A percentile compares a stretch with the other conserved stretches of the same genome.
phyloP scores from a whole-genome alignment of 2,888 invertebrate genomes.

The Megamerina dolium region DNA sequence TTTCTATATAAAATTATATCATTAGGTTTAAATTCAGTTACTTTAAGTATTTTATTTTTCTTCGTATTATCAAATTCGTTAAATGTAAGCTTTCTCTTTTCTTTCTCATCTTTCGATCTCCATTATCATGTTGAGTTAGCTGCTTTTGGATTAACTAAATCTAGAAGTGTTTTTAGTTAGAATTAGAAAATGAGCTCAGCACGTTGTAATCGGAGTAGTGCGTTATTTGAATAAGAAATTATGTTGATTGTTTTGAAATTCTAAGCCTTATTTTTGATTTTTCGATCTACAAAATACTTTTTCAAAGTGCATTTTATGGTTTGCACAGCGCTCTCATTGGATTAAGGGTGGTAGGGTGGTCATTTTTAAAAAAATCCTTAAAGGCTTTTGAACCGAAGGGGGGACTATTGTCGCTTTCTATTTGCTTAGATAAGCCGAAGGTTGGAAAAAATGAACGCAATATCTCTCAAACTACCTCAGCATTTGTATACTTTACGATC shows the following conservation, averaged over 20 bases:
- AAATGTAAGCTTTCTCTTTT: background rate
- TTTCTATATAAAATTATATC: constrained; percentile 1
- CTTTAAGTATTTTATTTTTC: background rate
- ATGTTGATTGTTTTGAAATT: constrained; percentile 9
- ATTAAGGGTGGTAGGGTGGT: no score
- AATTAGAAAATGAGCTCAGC: no score
- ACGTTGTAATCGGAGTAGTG: background rate
- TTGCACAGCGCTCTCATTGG: constrained; percentile 12
- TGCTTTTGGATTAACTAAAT: background rate
- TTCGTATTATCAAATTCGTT: background rate
- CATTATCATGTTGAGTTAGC: background rate
- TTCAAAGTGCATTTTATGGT: constrained; percentile 5
- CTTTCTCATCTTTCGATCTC: background rate
- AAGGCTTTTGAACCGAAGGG: constrained; percentile 7
- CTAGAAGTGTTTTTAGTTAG: constrained; percentile 1
- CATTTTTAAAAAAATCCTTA: constrained; percentile 4
- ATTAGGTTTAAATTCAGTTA: constrained; percentile 2
- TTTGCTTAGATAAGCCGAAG: constrained; percentile 5
- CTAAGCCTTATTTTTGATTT: constrained; percentile 2
- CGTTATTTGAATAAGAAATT: no score
- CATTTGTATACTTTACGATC: constrained; percentile 4
- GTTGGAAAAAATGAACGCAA: constrained; percentile 6
- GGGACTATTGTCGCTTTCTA: constrained; percentile 13
- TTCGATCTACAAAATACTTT: constrained; percentile 6
- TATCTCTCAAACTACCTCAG: constrained; percentile 4